phyloP scores from a whole-genome alignment of 2,797 vertebrate species.

The Gallinago nigripennis region DNA sequence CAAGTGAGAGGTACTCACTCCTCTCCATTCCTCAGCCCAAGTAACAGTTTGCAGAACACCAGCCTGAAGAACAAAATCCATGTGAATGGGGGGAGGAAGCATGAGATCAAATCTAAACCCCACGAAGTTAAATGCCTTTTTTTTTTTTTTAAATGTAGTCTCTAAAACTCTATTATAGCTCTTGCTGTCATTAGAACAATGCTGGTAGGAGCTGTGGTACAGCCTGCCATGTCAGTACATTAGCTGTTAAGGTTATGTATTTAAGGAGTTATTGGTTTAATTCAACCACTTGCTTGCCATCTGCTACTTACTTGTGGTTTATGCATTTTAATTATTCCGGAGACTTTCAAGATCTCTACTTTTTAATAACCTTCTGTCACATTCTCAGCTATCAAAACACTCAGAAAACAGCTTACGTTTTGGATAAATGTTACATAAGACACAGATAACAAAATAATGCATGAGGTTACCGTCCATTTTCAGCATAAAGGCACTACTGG shows the following conservation, averaged over 20 bases:
- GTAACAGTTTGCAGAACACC: neutral
- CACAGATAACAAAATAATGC: neutral
- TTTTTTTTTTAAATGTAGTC: neutral
- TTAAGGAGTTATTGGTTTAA: slow-evolving; percentile 68
- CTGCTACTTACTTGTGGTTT: slow-evolving; percentile 64
- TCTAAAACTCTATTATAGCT: slow-evolving; percentile 1
- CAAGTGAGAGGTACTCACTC: rapidly evolving
- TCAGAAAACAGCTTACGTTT: slow-evolving; percentile 30
- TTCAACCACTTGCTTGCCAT: slow-evolving; percentile 70
- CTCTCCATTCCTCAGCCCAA: neutral
- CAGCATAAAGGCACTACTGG: neutral
- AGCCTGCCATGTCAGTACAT: slow-evolving; percentile 50
- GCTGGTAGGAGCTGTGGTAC: neutral
- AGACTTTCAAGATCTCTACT: slow-evolving; percentile 60
- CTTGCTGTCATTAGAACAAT: neutral
- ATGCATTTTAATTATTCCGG: slow-evolving; percentile 71
- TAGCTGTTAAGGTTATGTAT: slow-evolving; percentile 57
- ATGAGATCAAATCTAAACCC: neutral
- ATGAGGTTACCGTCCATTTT: neutral
- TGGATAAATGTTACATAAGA: neutral
- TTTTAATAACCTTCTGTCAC: slow-evolving; percentile 68
- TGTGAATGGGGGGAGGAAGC: neutral
- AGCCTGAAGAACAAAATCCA: neutral
- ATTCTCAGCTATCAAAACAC: slow-evolving; percentile 39
- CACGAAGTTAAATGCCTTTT: neutral